phyloP scores from a whole-genome alignment of 2,113 vertebrate species.

The Ibidorhyncha struthersii region DNA sequence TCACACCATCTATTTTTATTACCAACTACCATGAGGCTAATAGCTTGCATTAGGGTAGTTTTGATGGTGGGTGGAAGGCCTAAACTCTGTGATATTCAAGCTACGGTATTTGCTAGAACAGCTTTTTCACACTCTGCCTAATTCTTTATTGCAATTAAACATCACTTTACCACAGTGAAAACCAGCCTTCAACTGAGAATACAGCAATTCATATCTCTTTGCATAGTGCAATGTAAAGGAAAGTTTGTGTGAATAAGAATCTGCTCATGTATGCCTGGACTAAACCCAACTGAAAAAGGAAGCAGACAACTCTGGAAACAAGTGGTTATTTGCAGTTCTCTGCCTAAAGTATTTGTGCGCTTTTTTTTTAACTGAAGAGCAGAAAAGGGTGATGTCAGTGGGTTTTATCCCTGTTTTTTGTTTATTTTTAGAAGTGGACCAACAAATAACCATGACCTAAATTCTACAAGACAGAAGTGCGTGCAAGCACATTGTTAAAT shows the following conservation, averaged over 20 bases:
- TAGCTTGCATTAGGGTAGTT: not conserved
- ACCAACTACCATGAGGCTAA: not conserved
- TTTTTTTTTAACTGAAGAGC: not conserved
- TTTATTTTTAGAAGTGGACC: conserved; percentile 41
- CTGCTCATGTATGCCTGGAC: not conserved
- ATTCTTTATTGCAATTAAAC: not conserved
- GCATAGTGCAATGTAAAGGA: not conserved
- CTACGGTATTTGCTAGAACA: not conserved
- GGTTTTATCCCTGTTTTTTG: conserved; percentile 11
- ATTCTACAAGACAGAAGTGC: conserved; percentile 53
- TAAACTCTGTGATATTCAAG: not conserved
- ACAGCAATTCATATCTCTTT: not conserved
- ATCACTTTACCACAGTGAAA: not conserved
- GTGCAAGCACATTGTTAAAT: not conserved
- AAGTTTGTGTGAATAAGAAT: not conserved
- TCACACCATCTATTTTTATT: conserved; percentile 20
- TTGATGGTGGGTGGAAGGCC: not conserved
- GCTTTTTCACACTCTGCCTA: not conserved
- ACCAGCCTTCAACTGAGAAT: not conserved
- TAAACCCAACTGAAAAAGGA: not conserved
- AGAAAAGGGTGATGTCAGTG: not conserved
- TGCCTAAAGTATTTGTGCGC: not conserved
- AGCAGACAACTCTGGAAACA: not conserved
- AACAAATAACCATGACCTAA: conserved; percentile 45
- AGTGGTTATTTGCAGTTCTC: not conserved